These are phyloP conservation scores for Coendou prehensilis DNA, from an alignment of 2,797 vertebrate species.

Conservation along the genomic window DNA sequence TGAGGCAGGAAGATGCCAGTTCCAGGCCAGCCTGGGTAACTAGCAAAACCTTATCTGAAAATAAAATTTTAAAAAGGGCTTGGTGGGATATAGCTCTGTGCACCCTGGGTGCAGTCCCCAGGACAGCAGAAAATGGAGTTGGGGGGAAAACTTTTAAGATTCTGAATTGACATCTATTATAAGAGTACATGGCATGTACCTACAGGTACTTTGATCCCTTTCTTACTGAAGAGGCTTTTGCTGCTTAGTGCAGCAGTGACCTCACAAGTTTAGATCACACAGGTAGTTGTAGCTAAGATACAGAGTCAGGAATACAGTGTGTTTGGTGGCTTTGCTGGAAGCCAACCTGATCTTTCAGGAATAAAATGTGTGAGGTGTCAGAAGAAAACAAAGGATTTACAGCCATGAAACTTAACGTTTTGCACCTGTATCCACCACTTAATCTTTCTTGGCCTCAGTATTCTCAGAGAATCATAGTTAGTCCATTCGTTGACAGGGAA, in stretches of 20 bases:
- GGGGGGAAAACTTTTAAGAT: background rate
- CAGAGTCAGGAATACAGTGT: background rate
- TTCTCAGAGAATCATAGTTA: background rate
- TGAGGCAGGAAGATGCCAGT: background rate
- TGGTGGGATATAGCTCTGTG: background rate
- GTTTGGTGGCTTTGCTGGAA: background rate
- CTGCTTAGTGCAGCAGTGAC: background rate
- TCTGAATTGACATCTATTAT: background rate
- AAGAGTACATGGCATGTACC: background rate
- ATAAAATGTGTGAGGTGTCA: background rate
- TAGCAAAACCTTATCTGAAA: background rate
- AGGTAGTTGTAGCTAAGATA: background rate
- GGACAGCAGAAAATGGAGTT: background rate
- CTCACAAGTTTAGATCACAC: background rate
- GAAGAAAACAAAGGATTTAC: background rate
- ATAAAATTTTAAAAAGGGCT: background rate
- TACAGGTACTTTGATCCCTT: background rate
- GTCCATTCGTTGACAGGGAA: background rate
- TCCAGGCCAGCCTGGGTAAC: background rate
- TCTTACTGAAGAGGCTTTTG: background rate
- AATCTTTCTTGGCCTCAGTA: background rate
- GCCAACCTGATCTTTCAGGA: background rate
- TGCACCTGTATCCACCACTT: background rate
- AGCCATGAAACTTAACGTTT: background rate
- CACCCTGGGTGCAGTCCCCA: background rate